A percentile compares a stretch with the other conserved stretches of the same genome.
These are phyloP conservation scores for Parnassius smintheus DNA, from an alignment of 2,888 invertebrate genomes.

Conservation along the genomic window DNA sequence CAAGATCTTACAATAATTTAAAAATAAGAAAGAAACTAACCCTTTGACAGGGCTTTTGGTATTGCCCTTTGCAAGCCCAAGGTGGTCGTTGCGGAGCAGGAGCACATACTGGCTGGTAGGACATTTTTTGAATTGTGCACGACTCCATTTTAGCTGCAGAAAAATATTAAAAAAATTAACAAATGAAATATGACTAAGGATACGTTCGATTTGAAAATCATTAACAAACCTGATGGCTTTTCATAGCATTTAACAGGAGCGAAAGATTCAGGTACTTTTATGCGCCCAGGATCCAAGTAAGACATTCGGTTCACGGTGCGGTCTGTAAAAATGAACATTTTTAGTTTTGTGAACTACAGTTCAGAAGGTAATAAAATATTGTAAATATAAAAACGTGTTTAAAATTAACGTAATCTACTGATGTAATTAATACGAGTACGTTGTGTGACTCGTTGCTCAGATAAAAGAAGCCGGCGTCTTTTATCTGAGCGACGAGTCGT, in stretches of 20 bases:
- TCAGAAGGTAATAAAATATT: no score
- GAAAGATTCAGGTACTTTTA: conserved; percentile 59
- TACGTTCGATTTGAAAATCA: not conserved
- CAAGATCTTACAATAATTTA: no score
- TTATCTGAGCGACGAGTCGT: no score
- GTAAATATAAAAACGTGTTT: no score
- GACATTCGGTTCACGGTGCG: conserved; percentile 84
- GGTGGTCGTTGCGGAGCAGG: conserved; percentile 61
- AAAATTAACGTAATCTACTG: no score
- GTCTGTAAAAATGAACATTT: conserved; percentile 48
- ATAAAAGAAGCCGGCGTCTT: no score
- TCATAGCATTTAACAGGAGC: conserved; percentile 72
- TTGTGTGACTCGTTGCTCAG: no score
- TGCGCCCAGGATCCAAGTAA: conserved; percentile 79
- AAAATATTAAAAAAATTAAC: not conserved
- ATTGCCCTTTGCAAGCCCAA: conserved; percentile 72
- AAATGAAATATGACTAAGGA: not conserved
- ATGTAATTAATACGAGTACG: no score
- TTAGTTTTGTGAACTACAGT: no score
- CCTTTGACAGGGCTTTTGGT: conserved; percentile 69
- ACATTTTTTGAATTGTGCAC: conserved; percentile 79
- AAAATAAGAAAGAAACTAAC: conserved; percentile 35
- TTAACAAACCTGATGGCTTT: conserved; percentile 62
- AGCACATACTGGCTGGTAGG: conserved; percentile 75
- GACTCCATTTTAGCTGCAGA: conserved; percentile 74